phyloP scores from a whole-genome alignment of 2,797 vertebrate species.

The Champsocephalus esox region DNA sequence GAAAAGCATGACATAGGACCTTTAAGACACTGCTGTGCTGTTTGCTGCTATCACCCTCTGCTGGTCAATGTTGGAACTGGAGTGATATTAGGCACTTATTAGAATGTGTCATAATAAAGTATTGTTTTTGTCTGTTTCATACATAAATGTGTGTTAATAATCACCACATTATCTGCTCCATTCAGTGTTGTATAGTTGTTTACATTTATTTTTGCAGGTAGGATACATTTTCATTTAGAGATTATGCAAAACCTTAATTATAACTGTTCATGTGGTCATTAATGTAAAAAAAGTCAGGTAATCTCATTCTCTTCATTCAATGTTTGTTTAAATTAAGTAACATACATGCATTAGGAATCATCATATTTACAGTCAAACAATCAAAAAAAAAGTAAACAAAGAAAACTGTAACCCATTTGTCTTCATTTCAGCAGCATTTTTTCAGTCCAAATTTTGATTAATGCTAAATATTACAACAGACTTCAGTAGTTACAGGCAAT shows the following conservation, averaged over 20 bases:
- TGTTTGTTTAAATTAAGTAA: constrained; percentile 23
- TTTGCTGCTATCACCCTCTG: constrained; percentile 68
- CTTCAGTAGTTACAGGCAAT: neutral
- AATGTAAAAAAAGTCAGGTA: constrained; percentile 2
- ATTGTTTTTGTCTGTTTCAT: neutral
- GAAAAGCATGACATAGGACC: too few species aligned
- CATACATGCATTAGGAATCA: constrained; percentile 11
- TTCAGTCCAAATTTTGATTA: constrained; percentile 7
- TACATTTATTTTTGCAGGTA: constrained; percentile 27
- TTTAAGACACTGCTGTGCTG: neutral
- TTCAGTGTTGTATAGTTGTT: neutral
- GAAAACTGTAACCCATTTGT: neutral
- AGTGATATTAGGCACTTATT: neutral
- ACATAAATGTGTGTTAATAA: constrained; percentile 13
- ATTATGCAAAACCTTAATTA: neutral
- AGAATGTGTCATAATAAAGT: neutral
- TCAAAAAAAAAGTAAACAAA: constrained; percentile 26
- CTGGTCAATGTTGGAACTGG: constrained; percentile 55
- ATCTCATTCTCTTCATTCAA: constrained; percentile 9
- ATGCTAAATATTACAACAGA: neutral
- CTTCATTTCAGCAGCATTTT: constrained; percentile 16
- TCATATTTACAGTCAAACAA: constrained; percentile 24
- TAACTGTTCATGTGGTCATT: neutral
- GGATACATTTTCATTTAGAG: constrained; percentile 11
- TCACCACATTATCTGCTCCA: neutral